A percentile compares a stretch with the other conserved stretches of the same genome.
Evolutionary conservation across 2,797 vertebrate genomes (phyloP).

Genomic region (Pterois miles): DNA sequence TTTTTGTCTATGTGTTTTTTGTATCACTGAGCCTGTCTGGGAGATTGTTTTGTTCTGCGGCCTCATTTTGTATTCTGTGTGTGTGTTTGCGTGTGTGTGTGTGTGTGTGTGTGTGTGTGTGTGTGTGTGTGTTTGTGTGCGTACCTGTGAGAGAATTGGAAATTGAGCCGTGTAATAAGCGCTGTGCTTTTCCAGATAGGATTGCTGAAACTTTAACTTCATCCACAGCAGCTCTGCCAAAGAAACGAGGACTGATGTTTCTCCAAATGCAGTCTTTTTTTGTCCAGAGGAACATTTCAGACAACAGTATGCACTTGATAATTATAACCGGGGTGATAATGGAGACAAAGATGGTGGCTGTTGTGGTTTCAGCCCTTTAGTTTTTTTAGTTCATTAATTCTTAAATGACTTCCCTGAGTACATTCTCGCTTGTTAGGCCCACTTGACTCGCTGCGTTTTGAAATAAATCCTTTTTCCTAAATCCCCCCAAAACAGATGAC

Average conservation of each 20-base stretch:
- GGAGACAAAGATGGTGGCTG: constrained; percentile 46
- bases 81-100: constrained; percentile 18
- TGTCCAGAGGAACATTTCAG: constrained; percentile 39
- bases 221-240: constrained; percentile 73
- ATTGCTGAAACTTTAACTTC: constrained; percentile 74
- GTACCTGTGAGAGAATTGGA: constrained; percentile 80
- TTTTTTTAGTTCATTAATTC: background rate
- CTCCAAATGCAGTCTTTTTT: constrained; percentile 38
- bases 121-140: constrained; percentile 41
- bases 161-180: constrained; percentile 79
- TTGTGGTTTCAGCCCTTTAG: constrained; percentile 4
- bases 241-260: constrained; percentile 60
- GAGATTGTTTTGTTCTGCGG: constrained; percentile 71
- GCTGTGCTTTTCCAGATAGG: constrained; percentile 73
- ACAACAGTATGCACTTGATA: constrained; percentile 55
- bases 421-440: constrained; percentile 19
- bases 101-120: constrained; percentile 17
- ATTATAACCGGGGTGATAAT: constrained; percentile 39
- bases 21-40: constrained; percentile 72
- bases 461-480: constrained; percentile 42
- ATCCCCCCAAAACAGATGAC: constrained; percentile 30
- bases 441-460: constrained; percentile 36
- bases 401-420: background rate
- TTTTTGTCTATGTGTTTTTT: constrained; percentile 62
- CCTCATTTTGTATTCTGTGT: constrained; percentile 73